Evolutionary conservation across 2,113 vertebrate genomes (phyloP).

Genomic region (Trichomycterus rosablanca): DNA sequence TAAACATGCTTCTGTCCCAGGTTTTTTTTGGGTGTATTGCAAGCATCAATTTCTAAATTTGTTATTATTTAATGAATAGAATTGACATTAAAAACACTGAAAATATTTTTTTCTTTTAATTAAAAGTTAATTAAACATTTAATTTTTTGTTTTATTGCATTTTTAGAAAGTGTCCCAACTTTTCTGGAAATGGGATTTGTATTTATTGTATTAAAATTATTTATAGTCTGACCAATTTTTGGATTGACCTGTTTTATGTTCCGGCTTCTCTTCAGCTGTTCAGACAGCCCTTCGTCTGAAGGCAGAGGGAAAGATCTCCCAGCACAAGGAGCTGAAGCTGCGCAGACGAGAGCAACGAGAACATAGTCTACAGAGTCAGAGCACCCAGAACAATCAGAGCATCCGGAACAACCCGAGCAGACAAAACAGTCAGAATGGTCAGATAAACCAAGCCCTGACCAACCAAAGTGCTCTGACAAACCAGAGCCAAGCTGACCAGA

Average conservation of each 20-base stretch:
- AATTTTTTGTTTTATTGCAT: too few relatives aligned
- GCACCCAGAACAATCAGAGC: conserved; percentile 12
- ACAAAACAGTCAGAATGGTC: conserved; percentile 37
- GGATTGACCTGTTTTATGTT: neutral
- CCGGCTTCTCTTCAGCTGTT: conserved; percentile 49
- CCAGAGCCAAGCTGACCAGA: conserved; percentile 43
- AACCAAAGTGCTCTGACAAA: conserved; percentile 45
- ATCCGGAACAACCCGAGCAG: conserved; percentile 27
- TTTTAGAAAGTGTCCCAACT: too few relatives aligned
- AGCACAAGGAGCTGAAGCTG: conserved; percentile 65
- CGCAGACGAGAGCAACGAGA: conserved; percentile 62
- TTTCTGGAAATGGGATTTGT: too few relatives aligned
- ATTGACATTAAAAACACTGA: too few relatives aligned
- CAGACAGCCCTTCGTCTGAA: conserved; percentile 65
- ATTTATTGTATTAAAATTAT: too few relatives aligned
- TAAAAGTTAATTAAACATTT: too few relatives aligned
- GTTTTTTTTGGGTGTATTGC: too few relatives aligned
- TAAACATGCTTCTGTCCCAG: too few relatives aligned
- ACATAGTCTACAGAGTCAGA: conserved; percentile 51
- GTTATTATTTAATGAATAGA: too few relatives aligned
- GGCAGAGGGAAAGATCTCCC: conserved; percentile 56
- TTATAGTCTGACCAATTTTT: too few relatives aligned
- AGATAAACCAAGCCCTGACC: conserved; percentile 47
- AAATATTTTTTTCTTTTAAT: too few relatives aligned
- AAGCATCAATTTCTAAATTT: too few relatives aligned